Evolutionary conservation across 2,113 vertebrate species (phyloP).

Genomic region (Eonycteris spelaea): DNA sequence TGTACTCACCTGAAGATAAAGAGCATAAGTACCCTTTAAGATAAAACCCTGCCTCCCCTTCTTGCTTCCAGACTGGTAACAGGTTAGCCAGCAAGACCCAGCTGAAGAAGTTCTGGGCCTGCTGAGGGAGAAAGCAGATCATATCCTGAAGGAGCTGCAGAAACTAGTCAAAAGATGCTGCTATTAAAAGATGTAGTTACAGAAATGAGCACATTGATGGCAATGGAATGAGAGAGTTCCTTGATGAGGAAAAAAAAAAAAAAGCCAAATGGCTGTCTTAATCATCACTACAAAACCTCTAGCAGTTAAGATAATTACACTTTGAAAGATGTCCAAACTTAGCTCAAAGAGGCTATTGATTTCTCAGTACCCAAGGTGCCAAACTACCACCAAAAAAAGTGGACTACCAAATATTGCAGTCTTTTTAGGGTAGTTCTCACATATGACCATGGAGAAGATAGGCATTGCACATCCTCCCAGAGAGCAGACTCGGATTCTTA

Average conservation of each 20-base stretch:
- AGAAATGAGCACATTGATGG: neutral
- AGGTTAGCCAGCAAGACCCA: neutral
- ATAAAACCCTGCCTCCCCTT: neutral
- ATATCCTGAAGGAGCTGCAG: neutral
- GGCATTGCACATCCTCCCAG: neutral
- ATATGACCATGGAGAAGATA: neutral
- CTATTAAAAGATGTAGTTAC: neutral
- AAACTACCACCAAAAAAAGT: neutral
- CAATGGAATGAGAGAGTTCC: neutral
- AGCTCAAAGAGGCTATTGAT: constrained; percentile 33
- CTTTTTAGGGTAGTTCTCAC: neutral
- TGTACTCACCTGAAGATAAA: neutral
- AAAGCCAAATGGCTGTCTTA: neutral
- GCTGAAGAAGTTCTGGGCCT: neutral
- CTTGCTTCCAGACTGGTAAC: neutral
- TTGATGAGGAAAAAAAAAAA: neutral
- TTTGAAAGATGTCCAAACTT: constrained; percentile 39
- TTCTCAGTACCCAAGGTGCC: neutral
- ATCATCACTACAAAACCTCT: neutral
- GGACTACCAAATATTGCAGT: neutral
- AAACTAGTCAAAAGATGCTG: neutral
- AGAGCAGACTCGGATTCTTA: neutral
- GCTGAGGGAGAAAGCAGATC: neutral
- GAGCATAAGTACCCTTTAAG: neutral
- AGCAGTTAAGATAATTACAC: neutral